Evolutionary conservation across 2,888 invertebrate genomes (phyloP), one percentile per base, ranked within the genome.

Genomic region (Andrena chrysosceles): DNA sequence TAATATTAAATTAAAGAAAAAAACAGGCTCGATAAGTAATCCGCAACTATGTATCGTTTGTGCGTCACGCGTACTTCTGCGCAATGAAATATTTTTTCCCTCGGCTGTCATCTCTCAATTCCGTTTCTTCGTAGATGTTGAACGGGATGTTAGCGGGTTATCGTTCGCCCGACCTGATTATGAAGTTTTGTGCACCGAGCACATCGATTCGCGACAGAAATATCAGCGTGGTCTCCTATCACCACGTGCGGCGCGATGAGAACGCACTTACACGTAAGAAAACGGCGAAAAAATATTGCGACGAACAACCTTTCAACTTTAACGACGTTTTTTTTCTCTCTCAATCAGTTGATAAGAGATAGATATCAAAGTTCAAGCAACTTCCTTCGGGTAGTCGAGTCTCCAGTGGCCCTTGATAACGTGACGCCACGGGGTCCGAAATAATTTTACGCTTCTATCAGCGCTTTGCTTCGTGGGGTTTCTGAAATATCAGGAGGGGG

Each of bases 81-180:
- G 60, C 10, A 6, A 13, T 16, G 81, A 80, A 63, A 48, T 63
- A 48, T 48, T 26, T 56, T 71, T 75, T 71, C 48, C 52, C 23
- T 6, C 48, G 8, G 59, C 52, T 70, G 60, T 74, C 54, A 48
- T 29, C 77, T 33, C 83, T 74, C 23, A 81, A 66, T 56, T 52
- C 67, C 16, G 60, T n/a, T n/a, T 75, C 63, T 35, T 49, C 16
- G 52, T 67, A 56, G 60, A 84, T 77, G 63, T 4, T 62, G 29
- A 68, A 59, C 72, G n/a, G 31, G 49, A 73, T 77, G 80, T 70
- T 76, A 35, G 16, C 63, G 77, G 84, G 84, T 84, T 84, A 84
- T 84, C 84, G 23, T 52, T 60, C 29, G 6, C 8, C 48, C 63
- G 78, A 59, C 64, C 72, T 54, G 77, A 70, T 80, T 73, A 59